phyloP scores from a whole-genome alignment of 1,140 invertebrate species.

The Neodiprion lecontei region DNA sequence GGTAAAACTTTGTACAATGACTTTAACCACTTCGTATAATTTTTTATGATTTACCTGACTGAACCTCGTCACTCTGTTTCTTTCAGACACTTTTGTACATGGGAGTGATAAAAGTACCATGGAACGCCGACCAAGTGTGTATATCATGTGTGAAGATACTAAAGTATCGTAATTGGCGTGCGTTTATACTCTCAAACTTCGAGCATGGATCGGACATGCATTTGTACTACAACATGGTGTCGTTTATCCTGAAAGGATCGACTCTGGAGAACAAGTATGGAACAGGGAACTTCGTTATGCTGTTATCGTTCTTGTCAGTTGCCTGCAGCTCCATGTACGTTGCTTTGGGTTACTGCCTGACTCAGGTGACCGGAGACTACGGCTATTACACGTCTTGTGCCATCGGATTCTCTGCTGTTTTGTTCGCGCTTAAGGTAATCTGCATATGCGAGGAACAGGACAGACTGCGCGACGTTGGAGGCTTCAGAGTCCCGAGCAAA shows the following conservation, averaged over 20 bases:
- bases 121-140: conserved; percentile 66
- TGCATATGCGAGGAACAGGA: conserved; percentile 60
- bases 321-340: conserved; percentile 66
- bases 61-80: conserved; percentile 20
- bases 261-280: conserved; percentile 67
- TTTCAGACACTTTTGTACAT: conserved; percentile 60
- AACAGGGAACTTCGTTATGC: conserved; percentile 65
- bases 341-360: conserved; percentile 51
- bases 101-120: conserved; percentile 63
- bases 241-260: conserved; percentile 71
- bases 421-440: conserved; percentile 76
- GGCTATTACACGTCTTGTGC: conserved; percentile 67
- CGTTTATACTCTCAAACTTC: conserved; percentile 68
- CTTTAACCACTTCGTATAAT: not conserved
- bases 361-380: conserved; percentile 52
- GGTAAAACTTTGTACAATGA: conserved; percentile 44
- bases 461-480: conserved; percentile 57
- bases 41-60: not conserved
- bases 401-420: conserved; percentile 71
- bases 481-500: conserved; percentile 66
- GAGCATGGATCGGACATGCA: conserved; percentile 78
- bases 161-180: conserved; percentile 63
- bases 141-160: conserved; percentile 67
- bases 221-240: conserved; percentile 79
- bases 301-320: conserved; percentile 65